Base-by-base conservation (phyloP, 1,140 invertebrate species). In the Drosophila ogumai region DNA sequence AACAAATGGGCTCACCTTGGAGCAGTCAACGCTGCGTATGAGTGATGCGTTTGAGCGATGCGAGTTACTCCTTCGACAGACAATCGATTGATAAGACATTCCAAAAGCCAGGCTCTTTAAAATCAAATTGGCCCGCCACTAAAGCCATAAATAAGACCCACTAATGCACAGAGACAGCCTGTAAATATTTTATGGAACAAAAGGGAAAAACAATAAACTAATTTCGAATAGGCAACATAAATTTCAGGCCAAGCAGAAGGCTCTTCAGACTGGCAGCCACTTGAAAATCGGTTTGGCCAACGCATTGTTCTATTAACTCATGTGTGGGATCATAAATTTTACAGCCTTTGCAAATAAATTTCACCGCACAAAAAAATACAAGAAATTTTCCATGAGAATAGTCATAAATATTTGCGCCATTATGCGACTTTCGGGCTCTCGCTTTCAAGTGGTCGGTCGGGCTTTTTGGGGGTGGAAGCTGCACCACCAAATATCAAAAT, bases 261-360 rank as follows among this genome's bases (percentile, higher is more conserved):
- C 22, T 22, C 22, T 22, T 22, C 22, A 22, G 57, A 7, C 49
- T 28, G 46, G 41, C 46, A 54, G 60, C 68, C 63, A 68, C 78
- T 80, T 46, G 58, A 64, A 58, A 47, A 36, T 55, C 52, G 52
- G 13, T 22, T 54, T 28, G 43, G 40, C 66, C 25, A 63, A 55
- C 66, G 55, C 81, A 87, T 87, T 86, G 82, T 87, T 86, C 82
- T 87, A 87, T 87, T 82, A 85, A 87, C 82, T 82, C 72, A 80
- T 87, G 75, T 79, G 82, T 86, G 79, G 79, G 40, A 74, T 80
- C 75, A 87, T 87, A 87, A 82, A 87, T 87, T 87, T 87, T 80
- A 84, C 60, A 80, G 84, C 84, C 71, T 85, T 85, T 80, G 68
- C 67, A 76, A 87, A 87, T 82, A 88, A 88, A 86, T 79, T 81